A percentile compares a stretch with the other conserved stretches of the same genome.
These are phyloP conservation scores for Clarias laeviceps DNA, from an alignment of 2,797 vertebrate species.

Conservation along the genomic window DNA sequence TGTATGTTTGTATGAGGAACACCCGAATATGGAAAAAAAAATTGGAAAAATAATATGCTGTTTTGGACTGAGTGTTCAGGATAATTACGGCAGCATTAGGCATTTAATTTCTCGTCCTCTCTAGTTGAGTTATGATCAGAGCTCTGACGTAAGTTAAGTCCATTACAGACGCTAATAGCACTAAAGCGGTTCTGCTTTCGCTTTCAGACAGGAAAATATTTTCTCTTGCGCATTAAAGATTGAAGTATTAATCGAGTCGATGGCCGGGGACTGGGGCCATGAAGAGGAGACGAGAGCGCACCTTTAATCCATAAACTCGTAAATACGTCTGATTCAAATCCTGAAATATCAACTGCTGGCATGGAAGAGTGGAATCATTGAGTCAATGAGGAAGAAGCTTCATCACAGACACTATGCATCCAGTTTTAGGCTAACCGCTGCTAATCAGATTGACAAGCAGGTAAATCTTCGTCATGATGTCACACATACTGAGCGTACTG, in stretches of 20 bases:
- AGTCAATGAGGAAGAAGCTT: not conserved
- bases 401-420: too few species aligned
- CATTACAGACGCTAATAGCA: constrained; percentile 3
- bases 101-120: constrained; percentile 15
- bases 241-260: not conserved
- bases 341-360: not conserved
- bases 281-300: not conserved
- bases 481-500: not conserved
- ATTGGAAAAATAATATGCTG: not conserved
- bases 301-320: not conserved
- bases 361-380: too few species aligned
- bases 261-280: not conserved
- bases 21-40: not conserved
- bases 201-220: not conserved
- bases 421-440: not conserved
- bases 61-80: not conserved
- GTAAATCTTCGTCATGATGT: not conserved
- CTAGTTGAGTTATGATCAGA: not conserved
- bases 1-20: not conserved
- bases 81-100: constrained; percentile 15
- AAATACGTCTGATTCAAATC: not conserved
- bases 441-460: too few species aligned
- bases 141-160: not conserved
- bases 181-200: not conserved
- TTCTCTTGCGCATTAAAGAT: not conserved